Base-by-base conservation (phyloP, 2,797 vertebrate genomes). In the Gobio occitaniae region DNA sequence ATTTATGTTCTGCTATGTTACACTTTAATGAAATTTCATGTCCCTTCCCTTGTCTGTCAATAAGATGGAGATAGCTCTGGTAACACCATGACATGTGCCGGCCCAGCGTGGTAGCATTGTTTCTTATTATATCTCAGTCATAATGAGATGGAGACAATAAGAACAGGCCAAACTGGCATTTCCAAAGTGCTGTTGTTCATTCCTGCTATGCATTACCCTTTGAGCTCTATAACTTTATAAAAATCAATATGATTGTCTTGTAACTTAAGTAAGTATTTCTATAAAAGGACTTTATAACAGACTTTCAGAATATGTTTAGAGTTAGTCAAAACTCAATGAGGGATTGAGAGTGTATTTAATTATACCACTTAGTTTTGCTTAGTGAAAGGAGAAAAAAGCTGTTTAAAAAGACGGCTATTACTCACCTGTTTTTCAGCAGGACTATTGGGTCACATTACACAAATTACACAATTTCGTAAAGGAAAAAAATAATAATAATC, bases 1-100 rank as follows among this genome's bases (percentile, higher is more conserved):
- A 91, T 91, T 90, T 91, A 92, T 92, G 91, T 90, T 90, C 89
- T 78, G 90, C 88, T 88, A 85, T 79, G 89, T 92, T 89, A 89
- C 87, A 86, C 91, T 91, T 89, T 92, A 92, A 92, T 92, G 90
- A 90, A 90, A 91, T 91, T 90, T 91, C 89, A 91, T 90, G 90
- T 91, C 90, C 86, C 80, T 87, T 89, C 78, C 68, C 84, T 82
- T 86, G 87, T 91, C 88, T 90, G 89, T 89, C 90, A 91, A 87
- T 87, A 89, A 83, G 79, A 78, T 78, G 84, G 89, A 85, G 88
- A 86, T 87, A 68, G 78, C n/a, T 70, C 75, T 61, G 82, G 74
- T 86, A 82, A 84, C 66, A 74, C 69, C 83, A 70, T 84, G 86
- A 85, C 81, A 81, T 87, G 78, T 84, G n/a, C 80, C 54, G 38